Base-by-base conservation (phyloP, 2,113 vertebrate species). In the Pachypanchax playfairii region DNA sequence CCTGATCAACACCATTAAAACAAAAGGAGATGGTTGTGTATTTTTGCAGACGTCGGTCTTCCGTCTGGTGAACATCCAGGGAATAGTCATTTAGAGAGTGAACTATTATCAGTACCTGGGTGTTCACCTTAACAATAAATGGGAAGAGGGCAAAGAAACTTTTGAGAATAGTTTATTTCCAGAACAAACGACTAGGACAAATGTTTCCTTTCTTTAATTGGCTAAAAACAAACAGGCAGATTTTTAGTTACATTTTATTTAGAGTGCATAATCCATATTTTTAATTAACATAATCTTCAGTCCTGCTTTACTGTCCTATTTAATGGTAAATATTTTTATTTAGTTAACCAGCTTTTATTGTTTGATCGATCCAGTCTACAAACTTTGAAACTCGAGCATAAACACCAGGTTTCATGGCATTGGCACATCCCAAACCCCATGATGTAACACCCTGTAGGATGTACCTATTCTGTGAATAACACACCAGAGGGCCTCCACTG, bases 401-500 rank as follows among this genome's bases (percentile, higher is more conserved):
- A 77, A 98, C 96, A 6, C 97, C 96, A 2, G 97, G 97, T 83
- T 94, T 99, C 93, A 96, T 96, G 74, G 93, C 85, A 1, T 89
- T 92, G 15, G 96, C 97, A 46, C 97, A 99, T 38, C 97, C 97
- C 50, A 98, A 88, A 18, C 97, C 96, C 97, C 97, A 99, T 0
- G 97, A 99, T 0, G 96, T 99, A 55, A 99, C 96, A 17, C 97
- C 97, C 75, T 99, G 97, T 24, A 98, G 70, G 59, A 97, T 24
- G 58, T 92, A 99, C 53, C 29, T 93, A 63, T 93, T 94, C 77
- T 95, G 90, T 5, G 92, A 63, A 29, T 75, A 67, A 66, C 97
- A 99, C 41, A 96, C 94, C 22, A 99, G 91, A 49, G 97, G 97
- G 20, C 97, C 97, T 2, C 97, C 97, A 5, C 97, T 99, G 93